These are phyloP conservation scores for Myrmecobius fasciatus DNA, from an alignment of 2,113 vertebrate species.

Conservation along the genomic window DNA sequence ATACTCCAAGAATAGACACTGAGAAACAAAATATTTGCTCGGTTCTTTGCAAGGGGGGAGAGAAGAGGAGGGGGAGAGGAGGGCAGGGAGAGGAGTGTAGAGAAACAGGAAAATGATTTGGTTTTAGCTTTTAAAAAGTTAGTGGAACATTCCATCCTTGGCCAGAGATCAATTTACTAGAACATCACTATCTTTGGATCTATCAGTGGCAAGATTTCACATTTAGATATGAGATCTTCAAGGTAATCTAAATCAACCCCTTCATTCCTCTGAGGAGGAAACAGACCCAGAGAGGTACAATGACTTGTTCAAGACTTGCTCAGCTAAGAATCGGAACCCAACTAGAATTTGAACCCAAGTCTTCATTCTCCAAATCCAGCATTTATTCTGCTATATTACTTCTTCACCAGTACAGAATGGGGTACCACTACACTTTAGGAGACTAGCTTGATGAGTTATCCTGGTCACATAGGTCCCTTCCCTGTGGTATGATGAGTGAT, in stretches of 20 bases:
- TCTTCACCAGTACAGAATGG: background rate
- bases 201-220: background rate
- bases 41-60: background rate
- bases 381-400: background rate
- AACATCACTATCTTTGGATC: background rate
- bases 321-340: background rate
- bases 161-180: background rate
- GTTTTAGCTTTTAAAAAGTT: background rate
- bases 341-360: background rate
- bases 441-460: background rate
- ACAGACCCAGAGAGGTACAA: background rate
- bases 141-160: background rate
- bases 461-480: background rate
- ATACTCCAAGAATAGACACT: conserved; percentile 7
- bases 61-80: too few species aligned
- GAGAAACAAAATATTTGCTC: background rate
- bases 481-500: background rate
- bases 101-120: background rate
- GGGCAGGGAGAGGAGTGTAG: background rate
- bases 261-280: background rate
- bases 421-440: background rate
- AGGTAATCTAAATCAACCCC: background rate
- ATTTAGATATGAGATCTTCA: background rate
- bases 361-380: background rate
- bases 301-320: background rate